Conservation (phyloP, 1,140 invertebrate species). For the Drosophila aff. region DNA sequence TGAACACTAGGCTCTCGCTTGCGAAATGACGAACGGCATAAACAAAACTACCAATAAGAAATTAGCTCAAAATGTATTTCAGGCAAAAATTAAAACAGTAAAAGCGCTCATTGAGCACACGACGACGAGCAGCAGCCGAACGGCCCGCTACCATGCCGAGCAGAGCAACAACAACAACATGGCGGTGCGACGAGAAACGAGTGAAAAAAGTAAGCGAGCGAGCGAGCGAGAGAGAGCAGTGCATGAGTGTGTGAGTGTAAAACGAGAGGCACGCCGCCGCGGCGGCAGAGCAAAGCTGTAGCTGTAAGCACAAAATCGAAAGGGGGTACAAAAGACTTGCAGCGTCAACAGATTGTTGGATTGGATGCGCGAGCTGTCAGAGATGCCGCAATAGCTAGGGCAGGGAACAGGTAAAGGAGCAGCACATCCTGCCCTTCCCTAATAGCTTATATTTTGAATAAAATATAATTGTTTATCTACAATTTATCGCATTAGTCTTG, state of each 20-base stretch:
- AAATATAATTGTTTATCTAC: neutral
- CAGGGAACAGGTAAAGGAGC: neutral
- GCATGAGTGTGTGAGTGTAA: conserved; percentile 1
- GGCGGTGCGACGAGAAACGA: conserved; percentile 7
- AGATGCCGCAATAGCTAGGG: neutral
- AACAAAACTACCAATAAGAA: conserved; percentile 74
- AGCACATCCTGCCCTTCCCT: neutral
- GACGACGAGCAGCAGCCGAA: conserved; percentile 8
- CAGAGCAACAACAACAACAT: neutral
- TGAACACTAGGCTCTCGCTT: conserved; percentile 57
- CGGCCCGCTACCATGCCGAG: conserved; percentile 6
- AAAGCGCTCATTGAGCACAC: conserved; percentile 60
- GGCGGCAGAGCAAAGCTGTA: conserved; percentile 11
- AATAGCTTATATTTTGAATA: neutral
- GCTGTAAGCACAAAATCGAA: conserved; percentile 16
- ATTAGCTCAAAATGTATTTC: conserved; percentile 75
- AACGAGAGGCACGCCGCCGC: conserved; percentile 7
- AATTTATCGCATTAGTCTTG: no score
- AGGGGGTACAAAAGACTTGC: conserved; percentile 13
- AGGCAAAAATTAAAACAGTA: conserved; percentile 74
- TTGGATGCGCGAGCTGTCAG: conserved; percentile 15
- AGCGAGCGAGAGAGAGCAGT: neutral
- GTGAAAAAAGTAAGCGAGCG: conserved; percentile 2
- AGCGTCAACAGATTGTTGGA: conserved; percentile 21
- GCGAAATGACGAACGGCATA: conserved; percentile 74